phyloP scores from a whole-genome alignment of 2,797 vertebrate species.

The Pseudocheirus occidentalis region DNA sequence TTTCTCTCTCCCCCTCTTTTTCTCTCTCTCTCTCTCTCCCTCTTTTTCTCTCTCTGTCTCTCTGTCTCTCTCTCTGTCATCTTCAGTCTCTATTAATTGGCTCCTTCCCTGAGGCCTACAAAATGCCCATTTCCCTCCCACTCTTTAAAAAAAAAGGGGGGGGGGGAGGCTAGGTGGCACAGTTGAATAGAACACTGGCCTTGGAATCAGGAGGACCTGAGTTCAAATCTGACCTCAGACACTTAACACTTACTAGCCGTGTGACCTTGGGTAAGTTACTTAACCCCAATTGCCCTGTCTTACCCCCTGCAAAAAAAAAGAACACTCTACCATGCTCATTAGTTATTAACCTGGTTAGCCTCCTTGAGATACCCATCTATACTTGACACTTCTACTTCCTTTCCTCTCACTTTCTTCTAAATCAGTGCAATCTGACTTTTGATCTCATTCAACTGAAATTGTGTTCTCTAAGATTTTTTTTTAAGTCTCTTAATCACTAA shows the following conservation, averaged over 20 bases:
- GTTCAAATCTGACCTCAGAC: no score
- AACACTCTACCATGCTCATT: not conserved
- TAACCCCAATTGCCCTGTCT: no score
- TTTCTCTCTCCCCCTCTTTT: not conserved
- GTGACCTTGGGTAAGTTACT: no score
- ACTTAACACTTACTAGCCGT: no score
- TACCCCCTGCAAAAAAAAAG: no score
- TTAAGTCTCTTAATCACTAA: not conserved
- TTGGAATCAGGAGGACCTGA: no score
- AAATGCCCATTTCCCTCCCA: not conserved
- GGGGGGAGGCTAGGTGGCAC: no score
- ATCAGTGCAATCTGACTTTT: not conserved
- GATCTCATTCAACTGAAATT: no score
- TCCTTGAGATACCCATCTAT: not conserved
- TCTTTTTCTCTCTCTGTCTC: no score
- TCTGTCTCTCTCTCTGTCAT: not conserved
- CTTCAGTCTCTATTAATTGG: not conserved
- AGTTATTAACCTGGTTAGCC: not conserved
- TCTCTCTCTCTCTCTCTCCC: not conserved
- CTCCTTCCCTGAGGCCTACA: not conserved
- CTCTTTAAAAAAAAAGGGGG: not conserved
- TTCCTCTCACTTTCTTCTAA: not conserved
- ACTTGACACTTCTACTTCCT: not conserved
- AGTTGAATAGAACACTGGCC: no score
- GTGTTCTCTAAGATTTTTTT: not conserved